These are phyloP conservation scores for Aleiodes sp. DNA, from an alignment of 1,140 invertebrate species.

Conservation along the genomic window DNA sequence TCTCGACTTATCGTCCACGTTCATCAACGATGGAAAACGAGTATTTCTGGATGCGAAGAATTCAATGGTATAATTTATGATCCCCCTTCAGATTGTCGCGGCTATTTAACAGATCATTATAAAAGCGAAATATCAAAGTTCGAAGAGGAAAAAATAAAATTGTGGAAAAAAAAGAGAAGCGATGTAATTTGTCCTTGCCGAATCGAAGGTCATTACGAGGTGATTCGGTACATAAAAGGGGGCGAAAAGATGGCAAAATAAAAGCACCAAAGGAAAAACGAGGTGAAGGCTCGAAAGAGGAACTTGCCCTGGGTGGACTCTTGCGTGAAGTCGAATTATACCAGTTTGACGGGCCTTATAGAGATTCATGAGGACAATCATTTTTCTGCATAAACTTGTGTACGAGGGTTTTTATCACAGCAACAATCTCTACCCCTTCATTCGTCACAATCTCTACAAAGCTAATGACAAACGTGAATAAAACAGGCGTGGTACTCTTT, in stretches of 20 bases:
- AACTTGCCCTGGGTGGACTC: conserved; percentile 26
- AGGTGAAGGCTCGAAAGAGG: conserved; percentile 18
- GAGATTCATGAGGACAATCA: conserved; percentile 51
- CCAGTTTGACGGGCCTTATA: conserved; percentile 56
- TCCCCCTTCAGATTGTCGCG: not conserved
- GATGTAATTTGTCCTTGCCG: not conserved
- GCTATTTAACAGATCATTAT: not conserved
- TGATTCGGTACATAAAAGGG: not conserved
- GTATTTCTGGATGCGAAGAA: not conserved
- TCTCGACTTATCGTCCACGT: not conserved
- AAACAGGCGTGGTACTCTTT: conserved; percentile 34
- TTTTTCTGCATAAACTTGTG: not conserved
- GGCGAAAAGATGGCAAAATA: not conserved
- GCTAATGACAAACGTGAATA: conserved; percentile 34
- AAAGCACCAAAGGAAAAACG: not conserved
- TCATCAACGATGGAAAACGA: conserved; percentile 3
- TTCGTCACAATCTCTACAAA: no score
- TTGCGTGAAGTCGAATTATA: conserved; percentile 45
- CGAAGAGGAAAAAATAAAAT: not conserved
- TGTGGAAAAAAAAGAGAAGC: no score
- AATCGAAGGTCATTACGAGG: not conserved
- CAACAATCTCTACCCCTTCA: not conserved
- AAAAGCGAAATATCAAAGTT: not conserved
- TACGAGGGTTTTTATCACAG: not conserved
- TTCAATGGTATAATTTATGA: conserved; percentile 14